These are phyloP conservation scores for Acleris holmiana DNA, from an alignment of 2,888 invertebrate species.

Conservation along the genomic window DNA sequence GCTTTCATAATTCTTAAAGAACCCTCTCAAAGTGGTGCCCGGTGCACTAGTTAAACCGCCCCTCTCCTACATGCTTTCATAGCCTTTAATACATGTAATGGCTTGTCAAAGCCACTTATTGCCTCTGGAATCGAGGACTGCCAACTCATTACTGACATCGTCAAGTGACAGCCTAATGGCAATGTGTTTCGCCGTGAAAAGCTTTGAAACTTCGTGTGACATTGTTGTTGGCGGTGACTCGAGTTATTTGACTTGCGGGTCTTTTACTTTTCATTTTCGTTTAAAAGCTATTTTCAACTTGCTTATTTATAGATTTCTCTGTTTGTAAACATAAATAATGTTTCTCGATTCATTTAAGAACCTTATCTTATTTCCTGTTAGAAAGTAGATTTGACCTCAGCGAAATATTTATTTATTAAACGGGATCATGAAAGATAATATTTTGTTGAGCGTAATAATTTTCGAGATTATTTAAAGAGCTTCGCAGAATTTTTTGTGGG, in stretches of 20 bases:
- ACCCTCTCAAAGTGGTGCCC: too few species aligned
- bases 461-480: slow-evolving; percentile 12
- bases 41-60: too few species aligned
- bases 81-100: slow-evolving; percentile 22
- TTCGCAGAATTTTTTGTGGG: slow-evolving; percentile 26
- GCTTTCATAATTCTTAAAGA: too few species aligned
- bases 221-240: slow-evolving; percentile 14
- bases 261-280: slow-evolving; percentile 1
- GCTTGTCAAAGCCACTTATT: slow-evolving; percentile 25
- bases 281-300: slow-evolving; percentile 9
- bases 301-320: slow-evolving; percentile 1
- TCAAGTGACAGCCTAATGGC: slow-evolving; percentile 34
- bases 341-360: background rate
- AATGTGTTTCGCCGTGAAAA: slow-evolving; percentile 29
- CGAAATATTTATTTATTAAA: slow-evolving; percentile 1
- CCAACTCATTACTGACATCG: slow-evolving; percentile 26
- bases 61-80: background rate
- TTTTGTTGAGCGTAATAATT: slow-evolving; percentile 1
- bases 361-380: slow-evolving; percentile 1
- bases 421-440: background rate
- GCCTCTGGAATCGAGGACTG: slow-evolving; percentile 11
- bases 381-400: slow-evolving; percentile 8
- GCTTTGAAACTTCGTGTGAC: slow-evolving; percentile 29
- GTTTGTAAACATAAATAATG: background rate
- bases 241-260: slow-evolving; percentile 19